Conservation (phyloP, 2,797 vertebrate genomes). For the Bovichtus variegatus region DNA sequence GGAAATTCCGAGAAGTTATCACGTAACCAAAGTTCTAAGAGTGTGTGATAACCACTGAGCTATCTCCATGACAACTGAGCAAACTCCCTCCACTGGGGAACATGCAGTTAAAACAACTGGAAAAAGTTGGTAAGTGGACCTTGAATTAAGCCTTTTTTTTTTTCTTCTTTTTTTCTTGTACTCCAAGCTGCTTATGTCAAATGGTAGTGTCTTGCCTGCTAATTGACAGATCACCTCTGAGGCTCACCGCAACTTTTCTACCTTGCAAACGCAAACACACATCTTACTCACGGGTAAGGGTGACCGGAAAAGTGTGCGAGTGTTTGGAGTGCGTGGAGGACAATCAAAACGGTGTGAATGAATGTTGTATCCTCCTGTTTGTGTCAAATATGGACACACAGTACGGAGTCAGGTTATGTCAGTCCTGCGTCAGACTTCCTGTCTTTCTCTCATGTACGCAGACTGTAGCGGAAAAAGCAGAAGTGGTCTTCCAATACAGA, state of each 20-base stretch:
- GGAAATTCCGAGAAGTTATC: neutral
- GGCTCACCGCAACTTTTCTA: no score
- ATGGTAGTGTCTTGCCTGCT: neutral
- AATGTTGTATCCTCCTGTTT: slow-evolving; percentile 44
- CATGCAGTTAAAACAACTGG: neutral
- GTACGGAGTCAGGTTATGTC: slow-evolving; percentile 26
- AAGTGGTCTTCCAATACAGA: slow-evolving; percentile 43
- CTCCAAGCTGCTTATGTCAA: no score
- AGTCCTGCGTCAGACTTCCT: slow-evolving; percentile 72
- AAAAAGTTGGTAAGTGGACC: neutral
- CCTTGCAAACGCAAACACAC: neutral
- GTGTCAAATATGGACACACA: slow-evolving; percentile 21
- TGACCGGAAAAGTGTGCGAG: slow-evolving; percentile 4
- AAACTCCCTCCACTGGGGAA: no score
- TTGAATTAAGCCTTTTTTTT: neutral
- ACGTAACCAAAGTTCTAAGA: neutral
- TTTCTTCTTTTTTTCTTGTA: no score
- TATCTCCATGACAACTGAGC: no score
- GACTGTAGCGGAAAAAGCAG: slow-evolving; percentile 46
- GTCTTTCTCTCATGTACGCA: slow-evolving; percentile 63
- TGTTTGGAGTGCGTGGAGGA: neutral
- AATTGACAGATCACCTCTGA: neutral
- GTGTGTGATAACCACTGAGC: neutral
- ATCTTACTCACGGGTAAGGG: neutral
- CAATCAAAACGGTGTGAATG: neutral